Conservation (phyloP, 2,888 invertebrate genomes). For the Watsonalla cultraria region DNA sequence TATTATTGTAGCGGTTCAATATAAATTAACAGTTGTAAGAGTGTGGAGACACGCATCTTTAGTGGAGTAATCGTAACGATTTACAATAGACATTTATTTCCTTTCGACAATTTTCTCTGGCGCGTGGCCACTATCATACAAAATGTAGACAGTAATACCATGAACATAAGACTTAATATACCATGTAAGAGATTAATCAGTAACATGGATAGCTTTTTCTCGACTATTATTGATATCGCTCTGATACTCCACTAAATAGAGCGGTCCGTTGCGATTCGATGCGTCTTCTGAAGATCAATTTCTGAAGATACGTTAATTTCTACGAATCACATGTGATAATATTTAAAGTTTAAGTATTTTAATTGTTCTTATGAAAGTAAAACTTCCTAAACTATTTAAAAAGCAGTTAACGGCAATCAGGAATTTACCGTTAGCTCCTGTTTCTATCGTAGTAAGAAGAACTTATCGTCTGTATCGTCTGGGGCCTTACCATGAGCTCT, state of each 20-base stretch:
- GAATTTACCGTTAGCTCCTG: too few relatives aligned
- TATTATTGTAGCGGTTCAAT: conserved; percentile 22
- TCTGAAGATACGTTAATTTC: too few relatives aligned
- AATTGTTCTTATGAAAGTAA: too few relatives aligned
- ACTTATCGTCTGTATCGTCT: too few relatives aligned
- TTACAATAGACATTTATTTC: not conserved
- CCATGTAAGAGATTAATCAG: conserved; percentile 4
- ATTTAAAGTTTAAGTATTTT: too few relatives aligned
- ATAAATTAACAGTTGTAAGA: conserved; percentile 36
- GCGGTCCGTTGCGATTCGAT: conserved; percentile 29
- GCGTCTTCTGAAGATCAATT: conserved; percentile 13
- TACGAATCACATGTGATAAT: too few relatives aligned
- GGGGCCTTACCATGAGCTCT: too few relatives aligned
- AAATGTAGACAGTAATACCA: conserved; percentile 4
- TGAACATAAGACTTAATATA: conserved; percentile 13
- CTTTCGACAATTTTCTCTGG: conserved; percentile 14
- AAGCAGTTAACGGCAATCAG: too few relatives aligned
- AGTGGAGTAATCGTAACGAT: conserved; percentile 5
- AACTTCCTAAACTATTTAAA: too few relatives aligned
- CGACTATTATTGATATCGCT: conserved; percentile 23
- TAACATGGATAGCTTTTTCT: conserved; percentile 7
- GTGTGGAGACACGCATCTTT: conserved; percentile 32
- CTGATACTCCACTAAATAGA: conserved; percentile 37
- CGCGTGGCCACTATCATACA: conserved; percentile 3
- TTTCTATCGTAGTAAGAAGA: too few relatives aligned